Evolutionary conservation across 2,113 vertebrate species (phyloP), one percentile per base, ranked within the genome.

Genomic region (Peucedramus taeniatus): DNA sequence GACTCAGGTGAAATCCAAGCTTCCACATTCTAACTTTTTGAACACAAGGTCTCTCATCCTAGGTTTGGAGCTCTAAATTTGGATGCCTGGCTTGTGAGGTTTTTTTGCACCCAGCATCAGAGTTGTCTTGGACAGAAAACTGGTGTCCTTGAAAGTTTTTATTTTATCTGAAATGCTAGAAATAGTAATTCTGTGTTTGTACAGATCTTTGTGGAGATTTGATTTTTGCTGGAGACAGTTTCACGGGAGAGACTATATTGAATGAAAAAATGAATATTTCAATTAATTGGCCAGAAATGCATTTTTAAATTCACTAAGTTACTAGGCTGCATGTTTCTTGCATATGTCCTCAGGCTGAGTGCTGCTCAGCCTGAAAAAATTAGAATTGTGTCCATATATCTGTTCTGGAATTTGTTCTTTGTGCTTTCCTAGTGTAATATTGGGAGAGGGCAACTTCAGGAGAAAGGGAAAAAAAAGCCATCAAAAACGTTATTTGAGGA

Each of bases 21-120:
- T 92, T 92, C 30, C 13, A 26, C 21, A 35, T 42, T 4, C 7
- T 53, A 59, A 44, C 10, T 35, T 57, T 74, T 28, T 50, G 24
- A 79, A 59, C 11, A 45, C 6, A 30, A 68, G 15, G 9, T 39
- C 27, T 53, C 10, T 71, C 17, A 64, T 77, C 15, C 19, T 47
- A 50, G 4, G 3, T 77, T 14, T 54, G 33, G 35, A 50, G 11
- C 35, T 68, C 33, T 69, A n/a, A 28, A n/a, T 45, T 64, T 81
- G 40, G 27, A 47, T 4, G 4, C 12, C 3, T 16, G 30, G 5
- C 50, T 75, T 49, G 9, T 61, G 33, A 5, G 2, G 1, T 2
- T 20, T 44, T 60, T 83, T 81, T 80, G n/a, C 21, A 59, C 10
- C 10, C 12, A 7, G 4, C 26, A n/a, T 77, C 59, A 69, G 44